phyloP scores from a whole-genome alignment of 2,888 invertebrate species.

The Byasa hedistus region DNA sequence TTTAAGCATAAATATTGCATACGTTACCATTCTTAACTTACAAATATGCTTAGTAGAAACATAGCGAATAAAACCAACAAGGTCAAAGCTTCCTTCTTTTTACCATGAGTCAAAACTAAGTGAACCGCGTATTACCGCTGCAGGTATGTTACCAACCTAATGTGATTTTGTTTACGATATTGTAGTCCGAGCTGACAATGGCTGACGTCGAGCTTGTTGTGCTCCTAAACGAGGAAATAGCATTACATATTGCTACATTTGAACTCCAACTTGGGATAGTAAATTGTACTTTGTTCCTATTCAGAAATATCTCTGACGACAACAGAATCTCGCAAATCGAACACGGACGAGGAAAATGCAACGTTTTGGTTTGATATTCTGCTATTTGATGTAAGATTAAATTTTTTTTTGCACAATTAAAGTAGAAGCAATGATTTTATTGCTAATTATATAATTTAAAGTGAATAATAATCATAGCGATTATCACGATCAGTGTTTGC shows the following conservation, averaged over 20 bases:
- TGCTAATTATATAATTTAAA: too few species aligned
- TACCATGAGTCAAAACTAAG: background rate
- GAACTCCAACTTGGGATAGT: conserved; percentile 28
- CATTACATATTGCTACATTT: conserved; percentile 30
- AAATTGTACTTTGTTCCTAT: conserved; percentile 26
- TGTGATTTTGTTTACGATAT: conserved; percentile 30
- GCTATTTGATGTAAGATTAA: background rate
- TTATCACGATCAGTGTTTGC: too few species aligned
- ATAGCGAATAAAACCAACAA: too few species aligned
- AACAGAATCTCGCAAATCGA: conserved; percentile 1
- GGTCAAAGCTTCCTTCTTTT: too few species aligned
- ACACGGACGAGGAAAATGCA: conserved; percentile 10
- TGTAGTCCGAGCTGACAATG: conserved; percentile 31
- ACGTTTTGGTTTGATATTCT: background rate
- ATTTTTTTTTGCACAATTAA: too few species aligned
- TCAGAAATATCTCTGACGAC: conserved; percentile 24
- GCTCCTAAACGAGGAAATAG: conserved; percentile 29
- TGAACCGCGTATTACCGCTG: background rate
- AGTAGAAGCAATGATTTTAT: too few species aligned
- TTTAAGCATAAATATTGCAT: too few species aligned
- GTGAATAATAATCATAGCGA: too few species aligned
- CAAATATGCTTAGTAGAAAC: too few species aligned
- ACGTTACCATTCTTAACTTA: too few species aligned
- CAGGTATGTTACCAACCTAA: conserved; percentile 13
- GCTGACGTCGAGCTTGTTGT: conserved; percentile 29